Base-by-base conservation (phyloP, 2,797 vertebrate species). In the Paguma larvata region DNA sequence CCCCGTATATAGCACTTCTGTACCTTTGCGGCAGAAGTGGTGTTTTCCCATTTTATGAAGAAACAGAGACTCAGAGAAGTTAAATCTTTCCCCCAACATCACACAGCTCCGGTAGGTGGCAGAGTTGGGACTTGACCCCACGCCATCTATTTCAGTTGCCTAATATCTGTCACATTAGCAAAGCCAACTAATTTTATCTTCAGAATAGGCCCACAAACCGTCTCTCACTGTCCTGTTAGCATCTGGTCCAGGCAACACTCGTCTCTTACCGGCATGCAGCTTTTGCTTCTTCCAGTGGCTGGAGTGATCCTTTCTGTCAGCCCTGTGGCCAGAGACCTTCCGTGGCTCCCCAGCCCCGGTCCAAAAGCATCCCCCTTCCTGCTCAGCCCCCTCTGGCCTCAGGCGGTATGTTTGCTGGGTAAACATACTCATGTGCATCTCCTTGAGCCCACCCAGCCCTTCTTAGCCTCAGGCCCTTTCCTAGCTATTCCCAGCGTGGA, bases 31-130 rank as follows among this genome's bases (percentile, higher is more conserved):
- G 3, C 25, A 13, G 63, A 12, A 46, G 44, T 15, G 56, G 19
- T 51, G 44, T 78, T 94, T 51, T 41, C 30, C 32, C 56, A 68
- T 95, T 89, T 78, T 56, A 79, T 8, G 19, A 63, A 78, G 67
- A 38, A 87, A 51, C 41, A 27, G 70, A 93, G 70, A 84, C 18
- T 48, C 51, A 41, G 44, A 51, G 46, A 78, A 91, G 19, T 78
- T 91, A 48, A 68, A 8, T 67, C 38, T 27, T 59, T 82, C 56
- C 23, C 21, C 62, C 25, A 4, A 2, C 38, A 34, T 82, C 72
- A 59, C 48, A 59, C 3, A 41, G 34, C 27, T 79, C 41, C 0
- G 15, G 51, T n/a, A 73, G n/a, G 19, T 62, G 21, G 38, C 48
- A 70, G 62, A 73, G 27, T 38, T 86, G 44, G 63, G 18, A 38